Evolutionary conservation across 2,888 invertebrate species (phyloP).

Genomic region (Caenorhabditis zanzibari): DNA sequence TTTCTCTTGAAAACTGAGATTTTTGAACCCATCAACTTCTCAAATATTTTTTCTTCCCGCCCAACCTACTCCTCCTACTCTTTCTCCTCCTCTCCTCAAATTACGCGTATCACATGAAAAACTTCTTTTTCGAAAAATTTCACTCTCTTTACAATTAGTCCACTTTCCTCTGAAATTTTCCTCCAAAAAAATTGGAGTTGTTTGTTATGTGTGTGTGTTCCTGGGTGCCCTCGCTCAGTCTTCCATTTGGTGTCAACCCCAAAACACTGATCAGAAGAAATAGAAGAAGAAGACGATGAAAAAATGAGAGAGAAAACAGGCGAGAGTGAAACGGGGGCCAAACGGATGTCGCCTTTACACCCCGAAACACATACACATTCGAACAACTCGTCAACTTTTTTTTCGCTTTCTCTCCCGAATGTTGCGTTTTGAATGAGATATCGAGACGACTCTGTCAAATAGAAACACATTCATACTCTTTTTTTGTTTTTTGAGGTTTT

Average conservation of each 20-base stretch:
- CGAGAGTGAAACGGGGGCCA: slow-evolving; percentile 20
- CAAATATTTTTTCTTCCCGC: background rate
- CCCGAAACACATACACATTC: slow-evolving; percentile 3
- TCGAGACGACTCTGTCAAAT: background rate
- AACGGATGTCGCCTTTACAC: slow-evolving; percentile 39
- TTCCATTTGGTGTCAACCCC: slow-evolving; percentile 28
- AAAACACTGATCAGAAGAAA: slow-evolving; percentile 22
- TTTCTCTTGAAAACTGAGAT: slow-evolving; percentile 25
- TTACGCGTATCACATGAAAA: slow-evolving; percentile 31
- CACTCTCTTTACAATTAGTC: background rate
- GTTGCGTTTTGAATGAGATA: slow-evolving; percentile 18
- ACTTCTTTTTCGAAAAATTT: background rate
- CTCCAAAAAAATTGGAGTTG: slow-evolving; percentile 27
- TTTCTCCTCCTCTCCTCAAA: slow-evolving; percentile 1
- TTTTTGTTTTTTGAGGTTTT: background rate
- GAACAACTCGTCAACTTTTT: slow-evolving; percentile 39
- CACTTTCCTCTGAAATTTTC: background rate
- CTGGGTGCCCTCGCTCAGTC: slow-evolving; percentile 24
- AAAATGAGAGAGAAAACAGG: slow-evolving; percentile 2
- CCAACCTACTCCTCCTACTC: slow-evolving; percentile 4
- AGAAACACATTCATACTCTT: background rate
- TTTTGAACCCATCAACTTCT: slow-evolving; percentile 35
- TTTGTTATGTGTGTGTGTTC: slow-evolving; percentile 47
- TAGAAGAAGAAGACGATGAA: background rate
- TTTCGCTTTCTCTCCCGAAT: background rate